Percentiles rank a stretch among this genome's conserved stretches.
These are phyloP conservation scores for Crocidura indochinensis DNA, from an alignment of 2,797 vertebrate genomes.

Conservation along the genomic window DNA sequence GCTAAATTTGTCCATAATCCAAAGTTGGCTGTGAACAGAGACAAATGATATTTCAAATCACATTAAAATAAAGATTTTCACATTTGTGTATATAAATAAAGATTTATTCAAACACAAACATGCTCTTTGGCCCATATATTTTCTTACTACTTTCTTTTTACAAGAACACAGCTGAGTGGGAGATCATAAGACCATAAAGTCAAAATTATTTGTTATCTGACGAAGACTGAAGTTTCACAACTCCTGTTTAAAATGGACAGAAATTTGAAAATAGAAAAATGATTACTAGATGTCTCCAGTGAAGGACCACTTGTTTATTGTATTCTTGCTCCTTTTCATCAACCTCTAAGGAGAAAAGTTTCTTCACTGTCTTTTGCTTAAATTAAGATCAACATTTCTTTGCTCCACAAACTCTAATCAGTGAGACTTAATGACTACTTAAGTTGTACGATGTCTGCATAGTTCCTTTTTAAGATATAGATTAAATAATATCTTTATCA, in stretches of 20 bases:
- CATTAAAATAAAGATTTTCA: too few relatives aligned
- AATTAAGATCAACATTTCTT: conserved; percentile 30
- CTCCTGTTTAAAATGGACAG: too few relatives aligned
- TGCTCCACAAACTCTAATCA: not conserved
- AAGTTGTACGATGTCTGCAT: not conserved
- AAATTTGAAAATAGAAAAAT: conserved; percentile 3
- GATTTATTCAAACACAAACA: too few relatives aligned
- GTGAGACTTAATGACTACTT: not conserved
- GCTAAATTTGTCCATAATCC: too few relatives aligned
- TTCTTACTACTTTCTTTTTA: too few relatives aligned
- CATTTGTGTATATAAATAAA: too few relatives aligned
- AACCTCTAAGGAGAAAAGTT: not conserved
- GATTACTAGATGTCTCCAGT: not conserved
- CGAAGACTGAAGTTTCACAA: not conserved
- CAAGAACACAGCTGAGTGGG: too few relatives aligned
- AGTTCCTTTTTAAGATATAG: conserved; percentile 28
- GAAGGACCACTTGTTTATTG: not conserved
- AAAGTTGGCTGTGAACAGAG: too few relatives aligned
- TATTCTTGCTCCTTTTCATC: not conserved
- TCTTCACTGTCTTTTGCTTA: not conserved
- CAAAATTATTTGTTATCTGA: not conserved
- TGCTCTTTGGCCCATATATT: too few relatives aligned
- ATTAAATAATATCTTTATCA: conserved; percentile 47
- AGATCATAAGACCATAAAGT: too few relatives aligned
- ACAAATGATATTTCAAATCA: too few relatives aligned